Percentiles rank a stretch among this genome's conserved stretches.
phyloP scores from a whole-genome alignment of 23 tunicate species.

The Ciona savignyi region DNA sequence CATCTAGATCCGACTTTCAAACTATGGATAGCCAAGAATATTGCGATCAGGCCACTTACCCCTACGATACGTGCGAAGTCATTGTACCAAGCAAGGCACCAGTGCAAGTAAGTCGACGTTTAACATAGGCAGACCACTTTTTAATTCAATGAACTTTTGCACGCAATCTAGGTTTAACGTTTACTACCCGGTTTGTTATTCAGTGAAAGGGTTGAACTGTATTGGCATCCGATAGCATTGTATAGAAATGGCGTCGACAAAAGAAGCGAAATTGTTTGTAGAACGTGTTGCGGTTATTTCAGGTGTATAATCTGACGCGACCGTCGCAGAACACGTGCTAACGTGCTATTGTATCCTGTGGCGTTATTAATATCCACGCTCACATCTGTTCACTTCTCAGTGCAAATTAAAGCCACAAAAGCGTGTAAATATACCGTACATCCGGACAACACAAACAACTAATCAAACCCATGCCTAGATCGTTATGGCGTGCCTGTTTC shows the following conservation, averaged over 20 bases:
- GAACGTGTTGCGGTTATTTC: not conserved
- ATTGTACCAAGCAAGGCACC: not conserved
- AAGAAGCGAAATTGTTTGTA: no score
- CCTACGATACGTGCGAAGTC: not conserved
- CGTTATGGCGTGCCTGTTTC: not conserved
- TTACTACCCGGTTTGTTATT: no score
- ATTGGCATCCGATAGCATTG: no score
- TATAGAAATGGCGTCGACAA: no score
- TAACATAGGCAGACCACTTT: no score
- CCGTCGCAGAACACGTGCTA: not conserved
- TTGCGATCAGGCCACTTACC: not conserved
- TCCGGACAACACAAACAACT: not conserved
- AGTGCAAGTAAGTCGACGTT: not conserved
- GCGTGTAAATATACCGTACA: no score
- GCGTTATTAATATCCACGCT: not conserved
- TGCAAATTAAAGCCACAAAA: no score
- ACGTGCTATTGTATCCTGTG: not conserved
- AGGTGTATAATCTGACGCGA: not conserved
- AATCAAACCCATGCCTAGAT: not conserved
- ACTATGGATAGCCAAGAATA: not conserved
- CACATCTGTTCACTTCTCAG: not conserved
- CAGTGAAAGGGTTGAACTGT: no score
- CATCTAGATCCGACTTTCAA: no score
- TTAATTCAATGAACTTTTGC: no score
- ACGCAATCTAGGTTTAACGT: no score